A percentile compares a stretch with the other conserved stretches of the same genome.
These are phyloP conservation scores for Nothobranchius kuhntae DNA, from an alignment of 2,113 vertebrate species.

Conservation along the genomic window DNA sequence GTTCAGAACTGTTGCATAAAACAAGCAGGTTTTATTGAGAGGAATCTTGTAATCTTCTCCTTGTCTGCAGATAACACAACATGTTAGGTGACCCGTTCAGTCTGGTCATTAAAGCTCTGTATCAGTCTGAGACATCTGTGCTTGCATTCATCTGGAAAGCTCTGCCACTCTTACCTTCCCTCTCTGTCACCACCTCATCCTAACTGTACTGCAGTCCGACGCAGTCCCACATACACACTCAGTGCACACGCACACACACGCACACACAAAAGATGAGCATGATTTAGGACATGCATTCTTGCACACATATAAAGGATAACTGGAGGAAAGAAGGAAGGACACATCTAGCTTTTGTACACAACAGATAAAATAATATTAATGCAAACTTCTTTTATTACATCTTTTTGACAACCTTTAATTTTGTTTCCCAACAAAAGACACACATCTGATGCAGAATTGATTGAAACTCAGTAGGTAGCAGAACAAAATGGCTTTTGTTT, in stretches of 20 bases:
- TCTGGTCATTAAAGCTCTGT: conserved; percentile 38
- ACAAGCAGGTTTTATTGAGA: not conserved
- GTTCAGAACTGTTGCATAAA: too few species aligned
- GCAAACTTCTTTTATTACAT: not conserved
- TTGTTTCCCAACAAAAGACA: too few species aligned
- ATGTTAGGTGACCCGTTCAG: conserved; percentile 1
- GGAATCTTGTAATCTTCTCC: not conserved
- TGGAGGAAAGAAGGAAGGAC: conserved; percentile 19
- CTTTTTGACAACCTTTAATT: too few species aligned
- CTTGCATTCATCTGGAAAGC: conserved; percentile 48
- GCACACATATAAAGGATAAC: conserved; percentile 23
- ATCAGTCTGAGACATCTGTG: conserved; percentile 55
- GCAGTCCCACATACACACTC: conserved; percentile 3
- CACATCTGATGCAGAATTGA: too few species aligned
- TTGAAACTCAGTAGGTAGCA: too few species aligned
- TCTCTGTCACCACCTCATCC: conserved; percentile 59
- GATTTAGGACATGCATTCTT: conserved; percentile 53
- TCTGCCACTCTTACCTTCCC: conserved; percentile 61
- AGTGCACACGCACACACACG: not conserved
- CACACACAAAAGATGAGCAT: conserved; percentile 1
- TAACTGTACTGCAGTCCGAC: conserved; percentile 33
- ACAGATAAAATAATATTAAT: not conserved
- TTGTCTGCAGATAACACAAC: not conserved
- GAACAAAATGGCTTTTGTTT: too few species aligned
- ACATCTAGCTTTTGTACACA: conserved; percentile 9